Conservation (phyloP, 2,113 vertebrate species). For the Terrapene triunguis region DNA sequence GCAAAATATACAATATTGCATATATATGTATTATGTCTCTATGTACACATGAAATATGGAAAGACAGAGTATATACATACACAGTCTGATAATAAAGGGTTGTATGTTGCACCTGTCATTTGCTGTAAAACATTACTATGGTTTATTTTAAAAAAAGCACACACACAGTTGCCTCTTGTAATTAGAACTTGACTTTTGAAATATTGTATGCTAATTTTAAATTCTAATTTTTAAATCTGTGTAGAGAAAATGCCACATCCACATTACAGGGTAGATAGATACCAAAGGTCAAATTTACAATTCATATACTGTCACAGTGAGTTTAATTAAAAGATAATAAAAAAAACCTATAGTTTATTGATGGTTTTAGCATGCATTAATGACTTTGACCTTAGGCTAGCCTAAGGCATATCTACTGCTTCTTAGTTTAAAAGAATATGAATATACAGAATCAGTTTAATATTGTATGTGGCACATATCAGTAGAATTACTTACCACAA, state of each 20-base stretch:
- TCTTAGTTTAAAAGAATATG: conserved; percentile 1
- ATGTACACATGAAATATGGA: not conserved
- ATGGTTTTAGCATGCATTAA: conserved; percentile 59
- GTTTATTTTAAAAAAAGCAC: not conserved
- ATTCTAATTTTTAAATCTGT: conserved; percentile 31
- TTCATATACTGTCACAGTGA: conserved; percentile 36
- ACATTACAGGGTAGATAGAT: not conserved
- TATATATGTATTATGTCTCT: not conserved
- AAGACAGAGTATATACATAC: not conserved
- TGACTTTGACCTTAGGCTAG: conserved; percentile 63
- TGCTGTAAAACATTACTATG: not conserved
- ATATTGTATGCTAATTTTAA: not conserved
- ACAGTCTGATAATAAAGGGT: not conserved
- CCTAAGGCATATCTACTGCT: conserved; percentile 16
- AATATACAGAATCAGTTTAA: not conserved
- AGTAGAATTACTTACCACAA: not conserved
- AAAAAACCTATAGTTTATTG: conserved; percentile 67
- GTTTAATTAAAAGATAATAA: conserved; percentile 69
- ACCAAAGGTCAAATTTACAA: conserved; percentile 58
- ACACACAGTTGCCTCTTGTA: not conserved
- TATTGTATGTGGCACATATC: not conserved
- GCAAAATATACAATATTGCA: not conserved
- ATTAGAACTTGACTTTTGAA: conserved; percentile 25
- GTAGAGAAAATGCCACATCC: conserved; percentile 16
- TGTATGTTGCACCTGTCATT: not conserved